Conservation (phyloP, 2,888 invertebrate genomes). For the Slavum lentiscoides region DNA sequence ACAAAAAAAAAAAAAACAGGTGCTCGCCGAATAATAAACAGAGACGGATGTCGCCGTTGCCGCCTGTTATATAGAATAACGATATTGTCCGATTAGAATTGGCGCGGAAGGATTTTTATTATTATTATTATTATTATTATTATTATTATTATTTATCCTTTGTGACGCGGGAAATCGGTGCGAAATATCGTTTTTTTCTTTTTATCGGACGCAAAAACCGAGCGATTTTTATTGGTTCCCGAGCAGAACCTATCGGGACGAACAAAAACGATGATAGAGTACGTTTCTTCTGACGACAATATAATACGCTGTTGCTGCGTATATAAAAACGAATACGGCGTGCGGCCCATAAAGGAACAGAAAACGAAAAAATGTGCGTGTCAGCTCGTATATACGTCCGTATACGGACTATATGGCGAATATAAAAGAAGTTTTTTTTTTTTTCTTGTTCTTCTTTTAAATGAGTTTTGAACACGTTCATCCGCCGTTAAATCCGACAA, state of each 20-base stretch:
- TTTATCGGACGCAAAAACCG: too few relatives aligned
- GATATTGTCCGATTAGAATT: slow-evolving; percentile 23
- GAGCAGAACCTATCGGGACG: too few relatives aligned
- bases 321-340: not conserved
- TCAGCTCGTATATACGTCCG: not conserved
- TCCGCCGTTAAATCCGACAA: slow-evolving; percentile 6
- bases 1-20: slow-evolving; percentile 1
- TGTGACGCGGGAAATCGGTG: too few relatives aligned
- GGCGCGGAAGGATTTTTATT: slow-evolving; percentile 10
- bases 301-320: too few relatives aligned
- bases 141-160: too few relatives aligned
- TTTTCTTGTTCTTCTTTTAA: not conserved
- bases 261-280: too few relatives aligned
- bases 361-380: slow-evolving; percentile 19
- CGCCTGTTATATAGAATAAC: not conserved
- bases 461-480: not conserved
- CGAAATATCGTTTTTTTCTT: too few relatives aligned
- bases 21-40: not conserved
- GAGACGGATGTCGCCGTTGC: too few relatives aligned
- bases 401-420: not conserved
- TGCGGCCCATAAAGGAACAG: slow-evolving; percentile 6
- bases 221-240: too few relatives aligned
- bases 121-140: too few relatives aligned
- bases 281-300: too few relatives aligned
- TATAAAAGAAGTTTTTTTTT: slow-evolving; percentile 27